Percentiles rank a stretch among this genome's conserved stretches.
Conservation (phyloP, 1,140 invertebrate species). For the Solenopsis invicta region DNA sequence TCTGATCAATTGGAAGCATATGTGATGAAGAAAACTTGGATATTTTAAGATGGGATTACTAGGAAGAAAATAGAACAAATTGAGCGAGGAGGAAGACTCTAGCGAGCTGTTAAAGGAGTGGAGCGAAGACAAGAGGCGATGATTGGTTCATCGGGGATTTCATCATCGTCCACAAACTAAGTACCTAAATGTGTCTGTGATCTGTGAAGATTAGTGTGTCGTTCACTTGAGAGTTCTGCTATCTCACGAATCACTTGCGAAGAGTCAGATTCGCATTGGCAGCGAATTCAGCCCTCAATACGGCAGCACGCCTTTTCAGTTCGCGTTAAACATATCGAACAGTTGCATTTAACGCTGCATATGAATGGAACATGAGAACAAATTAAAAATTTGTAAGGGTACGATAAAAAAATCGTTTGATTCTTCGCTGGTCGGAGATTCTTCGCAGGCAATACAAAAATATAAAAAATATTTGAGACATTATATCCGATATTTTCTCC, state of each 20-base stretch:
- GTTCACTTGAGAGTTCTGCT: constrained; percentile 23
- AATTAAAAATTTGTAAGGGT: neutral
- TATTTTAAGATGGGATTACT: neutral
- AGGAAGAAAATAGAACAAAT: neutral
- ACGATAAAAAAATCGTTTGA: neutral
- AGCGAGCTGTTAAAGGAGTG: constrained; percentile 35
- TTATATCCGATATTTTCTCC: neutral
- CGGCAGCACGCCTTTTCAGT: neutral
- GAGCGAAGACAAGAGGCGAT: constrained; percentile 26
- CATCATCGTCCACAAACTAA: constrained; percentile 70
- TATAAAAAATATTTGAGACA: neutral
- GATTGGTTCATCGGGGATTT: constrained; percentile 41
- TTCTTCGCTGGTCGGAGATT: constrained; percentile 37
- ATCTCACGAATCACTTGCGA: neutral
- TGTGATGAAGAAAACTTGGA: neutral
- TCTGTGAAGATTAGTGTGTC: constrained; percentile 63
- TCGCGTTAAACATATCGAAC: neutral
- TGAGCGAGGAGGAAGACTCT: neutral
- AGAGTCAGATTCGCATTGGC: neutral
- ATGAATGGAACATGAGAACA: neutral
- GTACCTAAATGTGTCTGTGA: constrained; percentile 85
- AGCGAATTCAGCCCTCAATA: neutral
- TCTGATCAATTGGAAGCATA: neutral
- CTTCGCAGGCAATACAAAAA: neutral
- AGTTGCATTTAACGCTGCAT: constrained; percentile 15